Evolutionary conservation across 2,797 vertebrate species (phyloP).

Genomic region (Benthosema pterotum): DNA sequence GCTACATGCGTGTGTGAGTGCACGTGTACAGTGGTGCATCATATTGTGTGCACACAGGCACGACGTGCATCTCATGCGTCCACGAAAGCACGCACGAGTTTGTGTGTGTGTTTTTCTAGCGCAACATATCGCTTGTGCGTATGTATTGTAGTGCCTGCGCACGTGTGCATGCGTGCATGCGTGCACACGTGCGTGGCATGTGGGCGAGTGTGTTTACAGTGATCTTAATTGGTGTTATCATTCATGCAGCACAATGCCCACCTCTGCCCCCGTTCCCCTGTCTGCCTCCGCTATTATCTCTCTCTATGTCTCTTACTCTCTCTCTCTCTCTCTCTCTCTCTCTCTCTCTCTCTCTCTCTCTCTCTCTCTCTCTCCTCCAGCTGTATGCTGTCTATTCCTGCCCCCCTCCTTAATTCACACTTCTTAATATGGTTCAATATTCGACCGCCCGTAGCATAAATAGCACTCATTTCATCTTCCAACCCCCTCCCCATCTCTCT

Average conservation of each 20-base stretch:
- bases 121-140: too few species aligned
- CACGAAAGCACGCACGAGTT: too few species aligned
- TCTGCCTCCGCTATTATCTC: constrained; percentile 65
- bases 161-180: background rate
- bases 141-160: constrained; percentile 29
- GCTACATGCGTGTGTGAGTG: too few species aligned
- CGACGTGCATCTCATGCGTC: too few species aligned
- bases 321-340: constrained; percentile 8
- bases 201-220: constrained; percentile 68
- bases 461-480: constrained; percentile 72
- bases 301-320: constrained; percentile 21
- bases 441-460: constrained; percentile 69
- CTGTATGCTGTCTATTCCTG: constrained; percentile 3
- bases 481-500: constrained; percentile 32
- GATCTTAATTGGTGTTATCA: constrained; percentile 79
- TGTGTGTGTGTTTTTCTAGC: constrained; percentile 36
- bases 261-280: constrained; percentile 63
- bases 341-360: constrained; percentile 1
- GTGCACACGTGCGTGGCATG: constrained; percentile 5
- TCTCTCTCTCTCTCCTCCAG: constrained; percentile 22
- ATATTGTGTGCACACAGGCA: too few species aligned
- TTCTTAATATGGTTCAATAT: constrained; percentile 16
- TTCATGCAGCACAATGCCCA: constrained; percentile 75
- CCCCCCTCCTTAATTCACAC: background rate
- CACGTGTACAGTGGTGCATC: too few species aligned